phyloP scores from a whole-genome alignment of 2,113 vertebrate species.

The Sinocyclocheilus anshuiensis region DNA sequence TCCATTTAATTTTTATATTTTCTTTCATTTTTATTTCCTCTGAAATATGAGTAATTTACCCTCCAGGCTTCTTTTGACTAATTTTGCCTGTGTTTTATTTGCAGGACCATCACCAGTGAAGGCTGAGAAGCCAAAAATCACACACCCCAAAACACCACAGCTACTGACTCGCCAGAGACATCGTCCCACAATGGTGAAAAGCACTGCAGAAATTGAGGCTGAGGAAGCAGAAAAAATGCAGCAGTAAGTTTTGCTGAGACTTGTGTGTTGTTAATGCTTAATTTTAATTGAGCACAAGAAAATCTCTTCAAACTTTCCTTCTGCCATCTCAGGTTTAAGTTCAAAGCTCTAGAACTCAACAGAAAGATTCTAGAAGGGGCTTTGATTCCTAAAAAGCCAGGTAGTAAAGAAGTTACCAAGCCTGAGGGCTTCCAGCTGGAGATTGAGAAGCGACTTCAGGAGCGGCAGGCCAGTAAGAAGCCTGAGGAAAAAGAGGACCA shows the following conservation, averaged over 20 bases:
- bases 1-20: too few relatives aligned
- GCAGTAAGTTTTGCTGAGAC: conserved; percentile 76
- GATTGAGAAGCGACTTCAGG: conserved; percentile 87
- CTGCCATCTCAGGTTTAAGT: conserved; percentile 79
- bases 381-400: conserved; percentile 80
- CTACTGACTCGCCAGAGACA: conserved; percentile 81
- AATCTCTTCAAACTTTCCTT: neutral
- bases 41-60: neutral
- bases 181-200: conserved; percentile 80
- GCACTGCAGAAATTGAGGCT: conserved; percentile 80
- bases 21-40: too few relatives aligned
- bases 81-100: neutral
- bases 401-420: conserved; percentile 81
- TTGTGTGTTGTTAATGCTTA: neutral
- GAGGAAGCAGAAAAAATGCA: conserved; percentile 82
- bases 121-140: conserved; percentile 68
- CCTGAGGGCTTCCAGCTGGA: conserved; percentile 86
- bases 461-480: conserved; percentile 78
- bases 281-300: neutral
- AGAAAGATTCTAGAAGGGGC: conserved; percentile 81
- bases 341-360: conserved; percentile 88
- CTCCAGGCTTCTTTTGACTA: neutral
- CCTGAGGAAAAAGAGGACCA: conserved; percentile 74
- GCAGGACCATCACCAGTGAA: conserved; percentile 77
- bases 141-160: conserved; percentile 81